These are phyloP conservation scores for Petromus typicus DNA, from an alignment of 2,113 vertebrate genomes.

Conservation along the genomic window DNA sequence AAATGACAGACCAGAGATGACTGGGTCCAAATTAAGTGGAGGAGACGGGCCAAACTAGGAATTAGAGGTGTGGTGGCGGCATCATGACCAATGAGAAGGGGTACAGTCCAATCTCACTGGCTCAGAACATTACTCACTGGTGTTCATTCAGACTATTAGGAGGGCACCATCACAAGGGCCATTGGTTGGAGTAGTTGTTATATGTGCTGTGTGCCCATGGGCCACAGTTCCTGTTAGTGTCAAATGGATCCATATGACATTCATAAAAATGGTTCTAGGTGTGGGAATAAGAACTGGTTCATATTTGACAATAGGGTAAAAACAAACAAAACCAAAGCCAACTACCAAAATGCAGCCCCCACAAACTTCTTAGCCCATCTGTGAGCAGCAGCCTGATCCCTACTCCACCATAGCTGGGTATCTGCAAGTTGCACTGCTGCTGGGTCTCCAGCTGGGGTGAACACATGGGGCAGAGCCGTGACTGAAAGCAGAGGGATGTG, in stretches of 20 bases:
- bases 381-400: neutral
- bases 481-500: neutral
- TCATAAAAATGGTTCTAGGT: neutral
- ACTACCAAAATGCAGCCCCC: neutral
- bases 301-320: slow-evolving; percentile 18
- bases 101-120: neutral
- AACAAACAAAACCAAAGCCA: slow-evolving; percentile 24
- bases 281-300: slow-evolving; percentile 25
- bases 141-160: neutral
- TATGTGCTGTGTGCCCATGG: neutral
- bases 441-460: neutral
- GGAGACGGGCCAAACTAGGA: neutral
- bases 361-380: neutral
- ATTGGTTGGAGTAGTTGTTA: neutral
- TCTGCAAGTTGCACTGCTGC: neutral
- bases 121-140: neutral
- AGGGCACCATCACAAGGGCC: neutral
- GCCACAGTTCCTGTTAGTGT: neutral
- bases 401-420: neutral
- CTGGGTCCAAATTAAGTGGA: neutral
- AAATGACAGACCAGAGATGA: neutral
- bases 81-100: neutral
- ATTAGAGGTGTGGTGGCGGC: neutral
- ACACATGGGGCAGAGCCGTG: neutral
- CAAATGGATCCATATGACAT: slow-evolving; percentile 17